Conservation (phyloP, 1,140 invertebrate genomes). For the Platorchestia sp. region DNA sequence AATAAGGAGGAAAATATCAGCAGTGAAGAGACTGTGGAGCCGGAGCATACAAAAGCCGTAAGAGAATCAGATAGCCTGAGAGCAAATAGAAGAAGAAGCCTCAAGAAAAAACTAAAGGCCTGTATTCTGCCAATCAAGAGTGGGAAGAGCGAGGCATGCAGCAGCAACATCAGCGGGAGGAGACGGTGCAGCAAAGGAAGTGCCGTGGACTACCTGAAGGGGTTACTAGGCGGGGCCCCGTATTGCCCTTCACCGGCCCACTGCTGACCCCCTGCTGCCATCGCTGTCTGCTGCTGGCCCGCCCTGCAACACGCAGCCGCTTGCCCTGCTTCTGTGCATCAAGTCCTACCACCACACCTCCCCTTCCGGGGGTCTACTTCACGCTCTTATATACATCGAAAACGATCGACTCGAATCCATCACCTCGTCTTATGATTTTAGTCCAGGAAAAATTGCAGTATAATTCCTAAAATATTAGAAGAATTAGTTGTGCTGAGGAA, state of each 20-base stretch:
- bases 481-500: no score
- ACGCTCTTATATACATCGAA: no score
- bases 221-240: constrained; percentile 30
- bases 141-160: constrained; percentile 56
- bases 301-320: constrained; percentile 20
- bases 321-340: neutral
- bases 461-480: no score
- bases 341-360: neutral
- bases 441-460: no score
- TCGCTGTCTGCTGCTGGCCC: neutral
- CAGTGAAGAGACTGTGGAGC: no score
- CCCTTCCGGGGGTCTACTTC: neutral
- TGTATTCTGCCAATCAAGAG: constrained; percentile 43
- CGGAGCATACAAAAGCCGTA: no score
- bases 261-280: constrained; percentile 4
- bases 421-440: no score
- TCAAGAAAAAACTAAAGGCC: neutral
- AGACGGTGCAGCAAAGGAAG: neutral
- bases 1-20: no score
- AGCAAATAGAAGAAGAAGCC: no score
- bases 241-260: constrained; percentile 29
- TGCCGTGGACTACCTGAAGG: constrained; percentile 48
- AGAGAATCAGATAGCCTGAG: no score
- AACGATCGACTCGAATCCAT: no score
- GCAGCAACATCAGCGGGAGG: no score